A percentile compares a stretch with the other conserved stretches of the same genome.
Conservation (phyloP, 2,113 vertebrate genomes). For the Psettodes erumei region DNA sequence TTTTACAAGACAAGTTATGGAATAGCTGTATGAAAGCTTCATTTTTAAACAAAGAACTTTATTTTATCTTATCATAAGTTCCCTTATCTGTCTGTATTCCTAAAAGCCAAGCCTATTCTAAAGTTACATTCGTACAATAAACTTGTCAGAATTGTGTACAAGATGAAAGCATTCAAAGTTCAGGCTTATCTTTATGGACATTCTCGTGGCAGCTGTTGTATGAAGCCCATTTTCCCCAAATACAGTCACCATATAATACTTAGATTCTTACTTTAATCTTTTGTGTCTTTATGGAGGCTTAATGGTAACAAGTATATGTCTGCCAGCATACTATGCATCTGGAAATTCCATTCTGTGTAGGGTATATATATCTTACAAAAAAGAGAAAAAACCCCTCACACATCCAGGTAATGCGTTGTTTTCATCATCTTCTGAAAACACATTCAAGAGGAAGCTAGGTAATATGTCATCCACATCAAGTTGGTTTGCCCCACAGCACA, state of each 20-base stretch:
- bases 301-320: neutral
- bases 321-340: conserved; percentile 4
- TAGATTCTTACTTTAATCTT: conserved; percentile 15
- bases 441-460: neutral
- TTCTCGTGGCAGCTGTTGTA: conserved; percentile 3
- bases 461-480: neutral
- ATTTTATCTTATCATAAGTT: neutral
- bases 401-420: neutral
- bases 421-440: neutral
- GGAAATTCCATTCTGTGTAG: conserved; percentile 10
- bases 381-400: neutral
- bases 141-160: conserved; percentile 14
- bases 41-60: neutral
- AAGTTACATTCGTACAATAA: conserved; percentile 8
- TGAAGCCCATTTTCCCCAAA: neutral
- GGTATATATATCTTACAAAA: neutral
- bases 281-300: neutral
- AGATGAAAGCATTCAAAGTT: conserved; percentile 24
- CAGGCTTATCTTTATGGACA: conserved; percentile 22
- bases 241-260: neutral
- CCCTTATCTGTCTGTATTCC: conserved; percentile 6
- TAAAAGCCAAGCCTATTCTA: neutral
- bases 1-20: conserved; percentile 8
- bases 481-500: neutral
- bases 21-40: neutral